Percentiles rank a stretch among this genome's conserved stretches.
Evolutionary conservation across 2,888 invertebrate species (phyloP).

Genomic region (Cyaniris semiargus): DNA sequence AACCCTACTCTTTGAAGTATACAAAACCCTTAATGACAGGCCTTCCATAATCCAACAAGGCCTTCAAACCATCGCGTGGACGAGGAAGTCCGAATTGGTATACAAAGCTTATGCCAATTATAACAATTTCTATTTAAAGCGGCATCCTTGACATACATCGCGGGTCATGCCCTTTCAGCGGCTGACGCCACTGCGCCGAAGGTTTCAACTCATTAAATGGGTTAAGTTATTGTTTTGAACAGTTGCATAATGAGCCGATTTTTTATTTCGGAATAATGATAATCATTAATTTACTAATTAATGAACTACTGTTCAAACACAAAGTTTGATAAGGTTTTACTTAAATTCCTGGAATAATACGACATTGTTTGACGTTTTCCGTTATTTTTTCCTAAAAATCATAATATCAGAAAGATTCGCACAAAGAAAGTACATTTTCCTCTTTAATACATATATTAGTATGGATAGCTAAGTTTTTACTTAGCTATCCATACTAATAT

Average conservation of each 20-base stretch:
- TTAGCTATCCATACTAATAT: not conserved
- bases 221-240: constrained; percentile 8
- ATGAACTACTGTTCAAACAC: no score
- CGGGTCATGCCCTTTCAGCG: constrained; percentile 65
- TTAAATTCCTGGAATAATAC: no score
- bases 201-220: constrained; percentile 47
- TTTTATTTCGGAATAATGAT: not conserved
- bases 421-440: no score
- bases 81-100: not conserved
- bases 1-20: not conserved
- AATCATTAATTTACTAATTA: no score
- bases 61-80: not conserved
- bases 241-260: not conserved
- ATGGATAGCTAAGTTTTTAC: not conserved
- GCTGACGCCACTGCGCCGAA: constrained; percentile 47
- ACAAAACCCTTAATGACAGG: not conserved
- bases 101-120: constrained; percentile 23
- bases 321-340: no score
- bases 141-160: constrained; percentile 68
- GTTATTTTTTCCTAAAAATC: no score
- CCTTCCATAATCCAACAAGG: constrained; percentile 1
- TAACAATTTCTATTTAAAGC: constrained; percentile 54
- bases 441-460: no score
- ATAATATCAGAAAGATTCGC: no score
- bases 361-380: not conserved